Conservation (phyloP, 2,797 vertebrate species). For the Apodemus agrarius region DNA sequence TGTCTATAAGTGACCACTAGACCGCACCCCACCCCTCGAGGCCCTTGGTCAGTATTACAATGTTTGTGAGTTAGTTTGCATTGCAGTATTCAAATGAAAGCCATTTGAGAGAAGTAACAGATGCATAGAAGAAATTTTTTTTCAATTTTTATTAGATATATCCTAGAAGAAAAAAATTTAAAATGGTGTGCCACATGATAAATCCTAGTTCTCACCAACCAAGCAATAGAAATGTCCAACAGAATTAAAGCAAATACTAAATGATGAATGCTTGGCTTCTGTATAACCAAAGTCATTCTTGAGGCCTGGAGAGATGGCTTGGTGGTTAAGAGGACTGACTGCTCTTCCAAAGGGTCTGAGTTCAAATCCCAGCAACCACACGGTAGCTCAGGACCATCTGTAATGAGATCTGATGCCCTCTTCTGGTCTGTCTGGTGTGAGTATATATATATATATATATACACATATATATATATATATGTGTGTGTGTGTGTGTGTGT, state of each 20-base stretch:
- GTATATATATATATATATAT: too few relatives aligned
- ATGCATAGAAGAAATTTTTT: neutral
- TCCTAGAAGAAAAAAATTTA: neutral
- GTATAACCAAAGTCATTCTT: neutral
- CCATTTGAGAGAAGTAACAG: neutral
- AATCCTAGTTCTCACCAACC: slow-evolving; percentile 7
- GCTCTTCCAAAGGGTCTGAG: neutral
- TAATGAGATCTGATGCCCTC: neutral
- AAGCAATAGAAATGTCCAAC: slow-evolving; percentile 61
- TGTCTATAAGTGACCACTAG: neutral
- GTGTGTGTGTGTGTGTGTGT: too few relatives aligned
- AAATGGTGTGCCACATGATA: neutral
- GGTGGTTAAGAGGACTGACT: neutral
- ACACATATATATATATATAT: too few relatives aligned
- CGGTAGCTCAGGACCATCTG: neutral
- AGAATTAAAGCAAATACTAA: neutral
- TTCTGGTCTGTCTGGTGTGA: neutral
- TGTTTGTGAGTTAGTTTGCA: slow-evolving; percentile 4
- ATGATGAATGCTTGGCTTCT: slow-evolving; percentile 18
- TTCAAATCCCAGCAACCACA: neutral
- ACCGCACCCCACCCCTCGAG: neutral
- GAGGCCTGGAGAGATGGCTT: neutral
- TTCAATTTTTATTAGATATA: too few relatives aligned
- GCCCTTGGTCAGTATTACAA: neutral
- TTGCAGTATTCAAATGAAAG: neutral